Evolutionary conservation across 2,113 vertebrate species (phyloP).

Genomic region (Danio rerio): GRCz12tu NC_133190.1:29078501-29079000

Average conservation of each 20-base stretch:
- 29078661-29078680: slow-evolving; percentile 77
- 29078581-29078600: slow-evolving; percentile 73
- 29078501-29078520: slow-evolving; percentile 60
- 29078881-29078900: too few relatives aligned
- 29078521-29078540: slow-evolving; percentile 67
- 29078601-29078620: slow-evolving; percentile 54
- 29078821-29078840: too few relatives aligned
- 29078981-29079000: too few relatives aligned
- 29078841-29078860: too few relatives aligned
- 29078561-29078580: slow-evolving; percentile 61
- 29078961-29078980: too few relatives aligned
- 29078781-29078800: slow-evolving; percentile 50
- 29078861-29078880: too few relatives aligned
- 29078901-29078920: too few relatives aligned
- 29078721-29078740: slow-evolving; percentile 64
- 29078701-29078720: slow-evolving; percentile 65
- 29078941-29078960: too few relatives aligned
- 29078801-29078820: slow-evolving; percentile 16
- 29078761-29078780: slow-evolving; percentile 39
- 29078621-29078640: slow-evolving; percentile 76
- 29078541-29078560: slow-evolving; percentile 67
- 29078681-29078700: slow-evolving; percentile 66
- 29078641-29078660: slow-evolving; percentile 66
- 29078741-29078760: slow-evolving; percentile 47
- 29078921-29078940: too few relatives aligned